Conservation (phyloP, 2,888 invertebrate genomes). For the Drosophila tanythrix region DNA sequence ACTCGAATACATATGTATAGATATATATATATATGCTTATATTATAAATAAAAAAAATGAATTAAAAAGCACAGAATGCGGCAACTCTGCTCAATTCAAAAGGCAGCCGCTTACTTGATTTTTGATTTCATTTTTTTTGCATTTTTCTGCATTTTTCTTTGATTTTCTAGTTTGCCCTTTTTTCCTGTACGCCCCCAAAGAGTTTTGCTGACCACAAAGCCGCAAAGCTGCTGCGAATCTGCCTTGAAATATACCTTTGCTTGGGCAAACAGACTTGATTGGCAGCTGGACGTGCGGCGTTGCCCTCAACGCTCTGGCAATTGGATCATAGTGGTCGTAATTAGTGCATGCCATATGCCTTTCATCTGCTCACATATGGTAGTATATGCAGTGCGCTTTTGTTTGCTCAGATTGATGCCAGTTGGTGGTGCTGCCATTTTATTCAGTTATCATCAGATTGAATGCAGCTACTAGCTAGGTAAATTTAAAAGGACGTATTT, state of each 20-base stretch:
- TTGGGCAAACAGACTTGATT: conserved; percentile 68
- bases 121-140: conserved; percentile 34
- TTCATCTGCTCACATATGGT: conserved; percentile 26
- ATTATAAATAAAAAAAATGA: neutral
- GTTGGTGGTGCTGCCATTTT: conserved; percentile 20
- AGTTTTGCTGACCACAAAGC: conserved; percentile 60
- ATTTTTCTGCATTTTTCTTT: conserved; percentile 19
- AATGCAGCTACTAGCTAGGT: conserved; percentile 17
- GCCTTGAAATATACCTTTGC: conserved; percentile 64
- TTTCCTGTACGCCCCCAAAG: conserved; percentile 26
- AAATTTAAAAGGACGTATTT: conserved; percentile 26
- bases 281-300: conserved; percentile 50
- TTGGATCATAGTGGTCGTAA: conserved; percentile 44
- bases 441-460: conserved; percentile 23
- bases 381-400: conserved; percentile 30
- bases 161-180: conserved; percentile 15
- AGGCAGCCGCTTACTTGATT: conserved; percentile 53
- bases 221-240: conserved; percentile 44
- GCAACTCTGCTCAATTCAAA: conserved; percentile 31
- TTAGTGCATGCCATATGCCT: conserved; percentile 51
- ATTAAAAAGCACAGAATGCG: conserved; percentile 7
- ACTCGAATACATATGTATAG: neutral
- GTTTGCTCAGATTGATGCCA: conserved; percentile 58
- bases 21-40: conserved; percentile 1
- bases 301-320: conserved; percentile 49